Percentiles rank a stretch among this genome's conserved stretches.
Conservation (phyloP, 2,888 invertebrate species). For the Exocentrus adspersus region DNA sequence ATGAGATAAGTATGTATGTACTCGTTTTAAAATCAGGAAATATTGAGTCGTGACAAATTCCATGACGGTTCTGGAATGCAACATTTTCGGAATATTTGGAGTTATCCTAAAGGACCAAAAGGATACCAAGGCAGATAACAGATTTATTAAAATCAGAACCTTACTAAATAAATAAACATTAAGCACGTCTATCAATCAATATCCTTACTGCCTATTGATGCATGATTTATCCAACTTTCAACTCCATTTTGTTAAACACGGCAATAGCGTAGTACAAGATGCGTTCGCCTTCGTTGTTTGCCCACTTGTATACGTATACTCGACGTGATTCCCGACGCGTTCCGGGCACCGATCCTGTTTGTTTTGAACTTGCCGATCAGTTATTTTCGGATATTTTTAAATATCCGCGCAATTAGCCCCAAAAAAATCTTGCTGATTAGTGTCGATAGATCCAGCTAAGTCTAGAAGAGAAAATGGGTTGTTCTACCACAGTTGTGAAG, state of each 20-base stretch:
- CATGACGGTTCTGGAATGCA: too few relatives aligned
- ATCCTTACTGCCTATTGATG: too few relatives aligned
- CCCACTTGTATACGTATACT: conserved; percentile 29
- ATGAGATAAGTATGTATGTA: too few relatives aligned
- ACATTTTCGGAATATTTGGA: too few relatives aligned
- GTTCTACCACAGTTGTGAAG: conserved; percentile 56
- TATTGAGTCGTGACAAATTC: too few relatives aligned
- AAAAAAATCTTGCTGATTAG: background rate
- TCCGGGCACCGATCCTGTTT: conserved; percentile 5
- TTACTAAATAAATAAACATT: too few relatives aligned
- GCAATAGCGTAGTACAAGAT: conserved; percentile 11
- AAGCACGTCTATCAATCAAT: too few relatives aligned
- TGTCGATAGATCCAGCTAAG: background rate
- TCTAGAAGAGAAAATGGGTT: conserved; percentile 52
- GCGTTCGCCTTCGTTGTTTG: conserved; percentile 14
- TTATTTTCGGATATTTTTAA: conserved; percentile 29
- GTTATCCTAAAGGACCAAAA: too few relatives aligned
- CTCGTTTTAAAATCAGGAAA: too few relatives aligned
- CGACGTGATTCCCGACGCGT: conserved; percentile 19
- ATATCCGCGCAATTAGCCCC: background rate
- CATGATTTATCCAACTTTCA: too few relatives aligned
- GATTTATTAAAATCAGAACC: too few relatives aligned
- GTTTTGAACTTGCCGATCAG: conserved; percentile 15
- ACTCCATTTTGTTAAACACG: background rate
- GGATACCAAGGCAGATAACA: too few relatives aligned